Evolutionary conservation across 1,140 invertebrate species (phyloP).

Genomic region (Brachionus paranguensis): DNA sequence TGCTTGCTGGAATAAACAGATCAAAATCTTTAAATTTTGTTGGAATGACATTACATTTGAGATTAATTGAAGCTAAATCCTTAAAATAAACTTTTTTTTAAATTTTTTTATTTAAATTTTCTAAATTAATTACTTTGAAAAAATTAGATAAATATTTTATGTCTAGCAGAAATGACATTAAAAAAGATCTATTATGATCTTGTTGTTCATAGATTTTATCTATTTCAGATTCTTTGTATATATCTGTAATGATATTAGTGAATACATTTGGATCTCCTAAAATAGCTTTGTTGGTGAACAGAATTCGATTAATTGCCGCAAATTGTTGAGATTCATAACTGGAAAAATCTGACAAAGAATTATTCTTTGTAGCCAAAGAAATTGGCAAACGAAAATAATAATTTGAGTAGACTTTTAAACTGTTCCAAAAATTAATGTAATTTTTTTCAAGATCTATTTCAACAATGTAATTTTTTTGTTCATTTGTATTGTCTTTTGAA

Average conservation of each 20-base stretch:
- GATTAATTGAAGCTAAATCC: background rate
- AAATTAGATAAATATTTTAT: background rate
- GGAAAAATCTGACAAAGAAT: background rate
- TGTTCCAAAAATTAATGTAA: background rate
- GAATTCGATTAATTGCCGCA: background rate
- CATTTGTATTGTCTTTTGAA: too few relatives aligned
- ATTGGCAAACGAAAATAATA: background rate
- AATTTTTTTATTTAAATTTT: background rate
- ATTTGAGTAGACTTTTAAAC: background rate
- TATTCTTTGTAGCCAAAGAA: background rate
- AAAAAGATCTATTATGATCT: background rate
- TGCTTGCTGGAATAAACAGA: background rate
- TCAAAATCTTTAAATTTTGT: background rate
- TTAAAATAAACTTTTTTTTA: background rate
- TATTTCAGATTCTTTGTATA: background rate
- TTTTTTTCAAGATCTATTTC: background rate
- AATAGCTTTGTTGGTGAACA: background rate
- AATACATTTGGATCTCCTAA: background rate
- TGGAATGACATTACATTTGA: background rate
- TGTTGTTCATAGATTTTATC: background rate
- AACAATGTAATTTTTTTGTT: too few relatives aligned
- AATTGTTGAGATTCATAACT: background rate
- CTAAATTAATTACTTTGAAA: background rate
- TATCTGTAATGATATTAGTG: background rate
- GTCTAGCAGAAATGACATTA: background rate